A percentile compares a stretch with the other conserved stretches of the same genome.
Evolutionary conservation across 2,888 invertebrate genomes (phyloP).

Genomic region (Catonia carolina): DNA sequence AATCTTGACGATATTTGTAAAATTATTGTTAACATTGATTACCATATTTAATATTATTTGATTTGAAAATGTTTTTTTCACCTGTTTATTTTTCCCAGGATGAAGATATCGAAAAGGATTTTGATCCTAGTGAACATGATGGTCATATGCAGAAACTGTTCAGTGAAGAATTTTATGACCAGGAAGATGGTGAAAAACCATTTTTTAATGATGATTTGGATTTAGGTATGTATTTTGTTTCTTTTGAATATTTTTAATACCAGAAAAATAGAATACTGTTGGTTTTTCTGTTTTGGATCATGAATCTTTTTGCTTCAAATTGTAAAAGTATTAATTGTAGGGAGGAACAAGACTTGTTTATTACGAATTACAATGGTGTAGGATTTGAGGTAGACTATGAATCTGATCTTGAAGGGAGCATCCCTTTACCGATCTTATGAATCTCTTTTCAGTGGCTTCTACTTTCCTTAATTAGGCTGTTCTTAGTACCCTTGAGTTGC

Average conservation of each 20-base stretch:
- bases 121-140: conserved; percentile 86
- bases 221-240: conserved; percentile 45
- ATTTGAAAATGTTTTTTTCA: conserved; percentile 33
- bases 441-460: too few species aligned
- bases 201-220: conserved; percentile 73
- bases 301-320: background rate
- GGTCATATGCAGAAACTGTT: conserved; percentile 78
- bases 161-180: conserved; percentile 77
- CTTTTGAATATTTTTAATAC: too few species aligned
- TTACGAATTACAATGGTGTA: too few species aligned
- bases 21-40: conserved; percentile 6
- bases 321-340: background rate
- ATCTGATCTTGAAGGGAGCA: too few species aligned
- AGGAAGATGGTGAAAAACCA: conserved; percentile 68
- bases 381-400: too few species aligned
- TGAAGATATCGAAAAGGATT: conserved; percentile 73
- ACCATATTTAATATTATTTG: conserved; percentile 3
- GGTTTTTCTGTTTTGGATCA: too few species aligned
- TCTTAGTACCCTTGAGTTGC: too few species aligned
- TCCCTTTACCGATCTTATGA: too few species aligned
- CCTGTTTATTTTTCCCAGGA: conserved; percentile 52
- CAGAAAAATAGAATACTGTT: too few species aligned
- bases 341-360: background rate
- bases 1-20: background rate
- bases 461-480: too few species aligned